Evolutionary conservation across 2,888 invertebrate genomes (phyloP).

Genomic region (Cordilura impudica): DNA sequence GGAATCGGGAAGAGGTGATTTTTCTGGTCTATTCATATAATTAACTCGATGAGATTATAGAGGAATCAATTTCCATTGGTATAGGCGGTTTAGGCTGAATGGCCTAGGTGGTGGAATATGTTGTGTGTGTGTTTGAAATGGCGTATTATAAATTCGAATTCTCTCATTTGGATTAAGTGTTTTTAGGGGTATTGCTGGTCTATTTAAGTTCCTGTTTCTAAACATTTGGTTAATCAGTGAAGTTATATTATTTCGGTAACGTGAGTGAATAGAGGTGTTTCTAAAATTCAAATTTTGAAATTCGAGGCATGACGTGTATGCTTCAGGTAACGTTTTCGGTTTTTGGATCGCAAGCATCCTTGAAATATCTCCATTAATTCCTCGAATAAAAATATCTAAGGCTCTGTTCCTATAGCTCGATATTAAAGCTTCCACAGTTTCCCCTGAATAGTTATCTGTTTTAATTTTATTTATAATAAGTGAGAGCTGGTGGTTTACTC

Average conservation of each 20-base stretch:
- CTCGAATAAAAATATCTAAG: constrained; percentile 57
- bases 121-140: no score
- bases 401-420: constrained; percentile 60
- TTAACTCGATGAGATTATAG: no score
- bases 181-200: background rate
- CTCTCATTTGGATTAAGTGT: background rate
- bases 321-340: constrained; percentile 7
- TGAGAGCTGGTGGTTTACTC: constrained; percentile 56
- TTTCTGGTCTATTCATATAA: no score
- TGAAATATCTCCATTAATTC: constrained; percentile 49
- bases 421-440: constrained; percentile 55
- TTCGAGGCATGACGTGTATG: no score
- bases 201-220: background rate
- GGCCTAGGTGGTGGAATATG: no score
- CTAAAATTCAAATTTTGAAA: constrained; percentile 31
- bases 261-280: constrained; percentile 1
- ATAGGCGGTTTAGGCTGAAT: no score
- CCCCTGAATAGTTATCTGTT: constrained; percentile 52
- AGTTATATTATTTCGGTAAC: background rate
- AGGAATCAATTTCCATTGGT: no score
- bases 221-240: background rate
- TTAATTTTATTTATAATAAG: constrained; percentile 61
- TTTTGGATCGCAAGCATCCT: constrained; percentile 1
- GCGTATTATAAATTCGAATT: background rate
- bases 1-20: no score